Evolutionary conservation across 2,113 vertebrate genomes (phyloP).

Genomic region (Tringa solitaria): DNA sequence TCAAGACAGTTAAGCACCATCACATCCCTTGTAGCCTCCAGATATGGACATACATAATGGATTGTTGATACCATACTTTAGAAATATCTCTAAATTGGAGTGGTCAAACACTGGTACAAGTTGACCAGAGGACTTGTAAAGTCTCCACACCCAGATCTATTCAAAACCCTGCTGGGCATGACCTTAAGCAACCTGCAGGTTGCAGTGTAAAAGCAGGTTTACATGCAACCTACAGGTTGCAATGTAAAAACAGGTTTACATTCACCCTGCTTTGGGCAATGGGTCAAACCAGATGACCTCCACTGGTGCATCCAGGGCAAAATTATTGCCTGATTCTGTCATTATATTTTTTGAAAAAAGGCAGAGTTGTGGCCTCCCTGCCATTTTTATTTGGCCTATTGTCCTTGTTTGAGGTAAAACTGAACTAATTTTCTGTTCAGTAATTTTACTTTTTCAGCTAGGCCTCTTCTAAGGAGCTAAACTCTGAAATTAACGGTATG

Average conservation of each 20-base stretch:
- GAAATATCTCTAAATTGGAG: not conserved
- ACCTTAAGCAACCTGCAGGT: not conserved
- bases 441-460: too few species aligned
- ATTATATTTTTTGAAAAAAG: not conserved
- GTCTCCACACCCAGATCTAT: not conserved
- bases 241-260: not conserved
- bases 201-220: not conserved
- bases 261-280: not conserved
- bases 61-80: not conserved
- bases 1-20: not conserved
- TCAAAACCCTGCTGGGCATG: not conserved
- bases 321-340: not conserved
- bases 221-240: not conserved
- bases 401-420: too few species aligned
- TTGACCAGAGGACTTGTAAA: not conserved
- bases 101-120: not conserved
- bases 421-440: too few species aligned
- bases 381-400: not conserved
- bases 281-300: not conserved
- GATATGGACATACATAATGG: not conserved
- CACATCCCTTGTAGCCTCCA: not conserved
- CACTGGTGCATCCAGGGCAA: not conserved
- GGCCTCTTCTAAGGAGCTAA: too few species aligned
- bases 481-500: too few species aligned
- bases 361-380: not conserved